Percentiles rank a stretch among this genome's conserved stretches.
These are phyloP conservation scores for Mus caroli DNA, from an alignment of 2,797 vertebrate genomes.

Conservation along the genomic window DNA sequence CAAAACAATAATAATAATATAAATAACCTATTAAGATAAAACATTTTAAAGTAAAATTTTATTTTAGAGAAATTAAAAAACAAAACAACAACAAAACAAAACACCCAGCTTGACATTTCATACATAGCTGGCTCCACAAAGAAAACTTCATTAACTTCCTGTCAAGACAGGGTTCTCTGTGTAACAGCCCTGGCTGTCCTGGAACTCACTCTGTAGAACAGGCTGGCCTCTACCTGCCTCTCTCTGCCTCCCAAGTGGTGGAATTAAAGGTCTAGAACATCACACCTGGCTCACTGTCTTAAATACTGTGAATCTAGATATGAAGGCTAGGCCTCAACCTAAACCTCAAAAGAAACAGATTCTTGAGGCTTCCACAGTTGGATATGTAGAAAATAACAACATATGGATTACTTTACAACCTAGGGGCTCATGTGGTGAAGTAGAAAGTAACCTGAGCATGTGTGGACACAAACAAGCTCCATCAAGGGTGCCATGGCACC, in stretches of 20 bases:
- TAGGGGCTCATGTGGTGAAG: background rate
- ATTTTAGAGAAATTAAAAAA: constrained; percentile 16
- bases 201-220: background rate
- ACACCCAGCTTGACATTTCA: constrained; percentile 1
- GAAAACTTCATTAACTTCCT: background rate
- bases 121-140: background rate
- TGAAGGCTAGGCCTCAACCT: background rate
- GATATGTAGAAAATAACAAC: constrained; percentile 24
- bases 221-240: background rate
- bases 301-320: background rate
- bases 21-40: background rate
- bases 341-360: constrained; percentile 28
- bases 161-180: background rate
- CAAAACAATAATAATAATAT: background rate
- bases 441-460: background rate
- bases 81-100: background rate
- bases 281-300: background rate
- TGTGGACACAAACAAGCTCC: background rate
- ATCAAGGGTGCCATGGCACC: background rate
- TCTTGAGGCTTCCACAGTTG: background rate
- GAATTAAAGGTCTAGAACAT: background rate
- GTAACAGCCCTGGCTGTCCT: background rate
- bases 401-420: background rate
- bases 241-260: background rate
- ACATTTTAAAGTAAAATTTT: background rate